Evolutionary conservation across 1,140 invertebrate species (phyloP).

Genomic region (Plodia interpunctella): DNA sequence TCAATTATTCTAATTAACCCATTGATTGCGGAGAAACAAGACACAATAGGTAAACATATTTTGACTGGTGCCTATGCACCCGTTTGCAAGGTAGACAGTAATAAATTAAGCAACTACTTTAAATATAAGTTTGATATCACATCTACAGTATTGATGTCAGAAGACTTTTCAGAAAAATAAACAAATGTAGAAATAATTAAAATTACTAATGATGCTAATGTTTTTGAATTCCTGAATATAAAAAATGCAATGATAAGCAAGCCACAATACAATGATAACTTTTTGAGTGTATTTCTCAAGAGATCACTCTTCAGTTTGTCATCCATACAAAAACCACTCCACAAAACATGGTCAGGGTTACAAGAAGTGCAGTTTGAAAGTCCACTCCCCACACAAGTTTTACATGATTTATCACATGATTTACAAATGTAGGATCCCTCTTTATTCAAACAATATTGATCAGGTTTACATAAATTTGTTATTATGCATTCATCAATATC

Average conservation of each 20-base stretch:
- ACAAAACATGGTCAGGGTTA: conserved; percentile 31
- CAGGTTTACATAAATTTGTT: conserved; percentile 80
- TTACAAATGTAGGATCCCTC: conserved; percentile 92
- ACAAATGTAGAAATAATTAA: conserved; percentile 39
- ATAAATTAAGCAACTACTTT: background rate
- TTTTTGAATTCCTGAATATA: conserved; percentile 41
- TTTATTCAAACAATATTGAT: conserved; percentile 95
- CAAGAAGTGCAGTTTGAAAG: conserved; percentile 73
- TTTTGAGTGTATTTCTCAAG: conserved; percentile 31
- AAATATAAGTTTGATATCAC: conserved; percentile 20
- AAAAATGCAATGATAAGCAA: conserved; percentile 39
- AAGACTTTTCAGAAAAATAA: conserved; percentile 44
- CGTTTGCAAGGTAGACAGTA: too few species aligned
- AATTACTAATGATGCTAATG: conserved; percentile 36
- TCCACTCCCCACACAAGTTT: conserved; percentile 90
- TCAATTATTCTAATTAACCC: too few species aligned
- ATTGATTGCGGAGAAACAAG: too few species aligned
- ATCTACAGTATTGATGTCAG: conserved; percentile 33
- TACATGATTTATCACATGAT: conserved; percentile 88
- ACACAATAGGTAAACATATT: too few species aligned
- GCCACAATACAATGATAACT: conserved; percentile 38
- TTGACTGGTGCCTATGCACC: too few species aligned
- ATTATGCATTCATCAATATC: conserved; percentile 94
- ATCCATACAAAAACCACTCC: conserved; percentile 52
- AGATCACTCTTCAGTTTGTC: conserved; percentile 32